Evolutionary conservation across 2,888 invertebrate genomes (phyloP).

Genomic region (Spodoptera picta): DNA sequence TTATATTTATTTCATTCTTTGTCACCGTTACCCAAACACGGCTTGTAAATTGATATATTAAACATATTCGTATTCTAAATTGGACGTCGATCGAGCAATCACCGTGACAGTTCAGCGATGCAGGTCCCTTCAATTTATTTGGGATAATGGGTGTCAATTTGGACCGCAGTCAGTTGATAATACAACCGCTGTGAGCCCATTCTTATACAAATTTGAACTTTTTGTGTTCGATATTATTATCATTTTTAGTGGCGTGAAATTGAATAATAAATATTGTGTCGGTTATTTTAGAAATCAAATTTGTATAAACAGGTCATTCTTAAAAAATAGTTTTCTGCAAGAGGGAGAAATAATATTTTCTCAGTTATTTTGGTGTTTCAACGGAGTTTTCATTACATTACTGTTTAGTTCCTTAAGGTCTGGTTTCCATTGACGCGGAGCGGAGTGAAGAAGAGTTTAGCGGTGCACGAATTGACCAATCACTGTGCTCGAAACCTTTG

Average conservation of each 20-base stretch:
- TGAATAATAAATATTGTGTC: constrained; percentile 4
- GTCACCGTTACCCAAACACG: neutral
- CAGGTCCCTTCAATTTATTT: constrained; percentile 28
- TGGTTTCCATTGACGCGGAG: too few relatives aligned
- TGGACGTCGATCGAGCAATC: constrained; percentile 3
- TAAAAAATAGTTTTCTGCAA: too few relatives aligned
- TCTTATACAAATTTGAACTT: constrained; percentile 12
- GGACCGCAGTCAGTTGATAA: constrained; percentile 3
- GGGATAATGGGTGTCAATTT: constrained; percentile 35
- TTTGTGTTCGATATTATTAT: constrained; percentile 4
- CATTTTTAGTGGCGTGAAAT: neutral
- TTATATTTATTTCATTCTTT: too few relatives aligned
- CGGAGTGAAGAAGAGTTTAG: too few relatives aligned
- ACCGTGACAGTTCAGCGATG: constrained; percentile 8
- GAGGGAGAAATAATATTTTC: too few relatives aligned
- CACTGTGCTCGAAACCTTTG: too few relatives aligned
- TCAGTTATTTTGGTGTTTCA: too few relatives aligned
- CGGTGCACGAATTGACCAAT: too few relatives aligned
- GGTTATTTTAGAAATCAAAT: neutral
- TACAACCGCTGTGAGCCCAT: constrained; percentile 1
- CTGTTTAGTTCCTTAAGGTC: too few relatives aligned
- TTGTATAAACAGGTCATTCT: too few relatives aligned
- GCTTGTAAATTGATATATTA: constrained; percentile 5
- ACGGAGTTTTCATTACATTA: too few relatives aligned
- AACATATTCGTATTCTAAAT: constrained; percentile 18